These are phyloP conservation scores for Eupithecia dodoneata DNA, from an alignment of 2,888 invertebrate genomes.

Conservation along the genomic window DNA sequence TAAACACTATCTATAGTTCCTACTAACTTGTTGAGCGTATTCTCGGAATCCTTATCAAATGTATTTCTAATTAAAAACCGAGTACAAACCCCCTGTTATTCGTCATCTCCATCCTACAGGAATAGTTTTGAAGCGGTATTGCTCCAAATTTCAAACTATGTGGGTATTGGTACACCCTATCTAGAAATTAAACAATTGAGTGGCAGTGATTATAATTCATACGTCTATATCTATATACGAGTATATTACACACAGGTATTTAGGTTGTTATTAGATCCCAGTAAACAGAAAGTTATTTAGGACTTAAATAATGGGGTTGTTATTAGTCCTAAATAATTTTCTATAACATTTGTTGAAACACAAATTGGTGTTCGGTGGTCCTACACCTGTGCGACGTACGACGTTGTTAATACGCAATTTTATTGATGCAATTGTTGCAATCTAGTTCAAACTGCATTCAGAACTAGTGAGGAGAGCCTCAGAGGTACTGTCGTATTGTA, in stretches of 20 bases:
- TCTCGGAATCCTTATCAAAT: not conserved
- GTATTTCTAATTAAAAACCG: not conserved
- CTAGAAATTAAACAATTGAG: not conserved
- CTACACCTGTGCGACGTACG: no score
- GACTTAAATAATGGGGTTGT: not conserved
- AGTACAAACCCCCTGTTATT: slow-evolving; percentile 11
- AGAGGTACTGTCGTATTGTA: no score
- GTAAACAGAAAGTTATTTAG: no score
- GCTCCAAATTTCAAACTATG: slow-evolving; percentile 29
- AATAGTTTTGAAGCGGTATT: slow-evolving; percentile 17
- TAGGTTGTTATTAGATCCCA: not conserved
- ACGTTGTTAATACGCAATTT: not conserved
- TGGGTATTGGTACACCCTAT: not conserved
- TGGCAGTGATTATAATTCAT: not conserved
- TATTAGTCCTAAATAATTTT: not conserved
- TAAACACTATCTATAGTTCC: no score
- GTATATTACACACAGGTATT: not conserved
- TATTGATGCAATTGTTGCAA: not conserved
- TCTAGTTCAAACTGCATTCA: not conserved
- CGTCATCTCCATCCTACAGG: slow-evolving; percentile 9
- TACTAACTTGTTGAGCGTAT: not conserved
- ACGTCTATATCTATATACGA: not conserved
- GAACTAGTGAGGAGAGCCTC: not conserved
- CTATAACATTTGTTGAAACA: no score
- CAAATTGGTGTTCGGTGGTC: no score